These are phyloP conservation scores for Schizotus pectinicornis DNA, from an alignment of 2,888 invertebrate genomes.

Conservation along the genomic window DNA sequence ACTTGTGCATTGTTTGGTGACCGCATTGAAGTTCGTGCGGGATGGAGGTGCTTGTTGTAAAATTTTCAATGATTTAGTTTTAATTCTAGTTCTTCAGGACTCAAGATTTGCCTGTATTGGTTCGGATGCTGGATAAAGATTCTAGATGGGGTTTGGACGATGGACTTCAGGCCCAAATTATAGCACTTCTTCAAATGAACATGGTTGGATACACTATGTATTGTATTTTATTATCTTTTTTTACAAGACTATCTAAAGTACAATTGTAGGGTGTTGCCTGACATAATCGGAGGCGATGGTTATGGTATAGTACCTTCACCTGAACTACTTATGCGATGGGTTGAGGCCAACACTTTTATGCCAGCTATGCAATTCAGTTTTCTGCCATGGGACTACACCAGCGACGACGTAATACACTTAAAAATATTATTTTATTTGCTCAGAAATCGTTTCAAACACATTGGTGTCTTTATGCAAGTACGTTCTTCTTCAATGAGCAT, in stretches of 20 bases:
- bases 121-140: slow-evolving; percentile 78
- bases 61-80: no score
- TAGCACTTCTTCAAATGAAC: slow-evolving; percentile 68
- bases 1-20: slow-evolving; percentile 63
- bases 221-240: slow-evolving; percentile 6
- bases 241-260: background rate
- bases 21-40: slow-evolving; percentile 68
- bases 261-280: slow-evolving; percentile 9
- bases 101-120: slow-evolving; percentile 71
- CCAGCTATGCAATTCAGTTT: slow-evolving; percentile 78
- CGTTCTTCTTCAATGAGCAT: no score
- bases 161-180: slow-evolving; percentile 73
- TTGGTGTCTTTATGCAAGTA: no score
- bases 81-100: slow-evolving; percentile 55
- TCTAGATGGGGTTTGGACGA: slow-evolving; percentile 71
- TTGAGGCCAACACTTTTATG: slow-evolving; percentile 75
- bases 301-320: slow-evolving; percentile 57
- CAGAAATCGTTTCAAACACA: no score
- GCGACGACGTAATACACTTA: slow-evolving; percentile 51
- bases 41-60: slow-evolving; percentile 58
- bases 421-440: no score
- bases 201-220: slow-evolving; percentile 54
- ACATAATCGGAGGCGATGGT: slow-evolving; percentile 13
- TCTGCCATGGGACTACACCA: slow-evolving; percentile 72
- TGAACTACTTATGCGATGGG: slow-evolving; percentile 76